Evolutionary conservation across 2,888 invertebrate species (phyloP).

Genomic region (Eupithecia centaureata): DNA sequence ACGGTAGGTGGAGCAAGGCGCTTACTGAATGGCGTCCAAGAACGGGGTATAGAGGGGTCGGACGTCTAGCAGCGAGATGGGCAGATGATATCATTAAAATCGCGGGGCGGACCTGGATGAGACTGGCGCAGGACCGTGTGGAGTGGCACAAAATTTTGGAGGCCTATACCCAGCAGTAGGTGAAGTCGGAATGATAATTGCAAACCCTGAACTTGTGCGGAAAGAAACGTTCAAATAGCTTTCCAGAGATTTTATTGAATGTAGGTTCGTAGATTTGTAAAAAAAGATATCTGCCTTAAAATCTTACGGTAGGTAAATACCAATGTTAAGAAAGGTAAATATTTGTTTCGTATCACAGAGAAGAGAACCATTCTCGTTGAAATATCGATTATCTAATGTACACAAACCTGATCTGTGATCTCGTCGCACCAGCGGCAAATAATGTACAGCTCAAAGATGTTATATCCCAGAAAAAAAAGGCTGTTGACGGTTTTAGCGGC

Average conservation of each 20-base stretch:
- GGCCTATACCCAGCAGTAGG: too few relatives aligned
- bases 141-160: too few relatives aligned
- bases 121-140: too few relatives aligned
- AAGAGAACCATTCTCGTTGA: not conserved
- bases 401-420: constrained; percentile 66
- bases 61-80: too few relatives aligned
- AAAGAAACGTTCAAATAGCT: not conserved
- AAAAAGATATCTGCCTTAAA: not conserved
- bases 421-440: constrained; percentile 76
- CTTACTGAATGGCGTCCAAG: too few relatives aligned
- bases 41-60: too few relatives aligned
- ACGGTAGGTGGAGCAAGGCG: too few relatives aligned
- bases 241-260: not conserved
- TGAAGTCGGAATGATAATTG: too few relatives aligned
- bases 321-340: not conserved
- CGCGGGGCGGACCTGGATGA: too few relatives aligned
- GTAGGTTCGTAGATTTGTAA: not conserved
- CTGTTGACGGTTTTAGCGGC: constrained; percentile 65
- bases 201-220: not conserved
- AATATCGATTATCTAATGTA: constrained; percentile 16
- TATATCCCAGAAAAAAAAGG: constrained; percentile 69
- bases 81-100: too few relatives aligned
- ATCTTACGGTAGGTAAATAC: not conserved
- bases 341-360: not conserved
- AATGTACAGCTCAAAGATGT: constrained; percentile 66